These are phyloP conservation scores for Rotaria macrura DNA, from an alignment of 2,888 invertebrate species.

Conservation along the genomic window DNA sequence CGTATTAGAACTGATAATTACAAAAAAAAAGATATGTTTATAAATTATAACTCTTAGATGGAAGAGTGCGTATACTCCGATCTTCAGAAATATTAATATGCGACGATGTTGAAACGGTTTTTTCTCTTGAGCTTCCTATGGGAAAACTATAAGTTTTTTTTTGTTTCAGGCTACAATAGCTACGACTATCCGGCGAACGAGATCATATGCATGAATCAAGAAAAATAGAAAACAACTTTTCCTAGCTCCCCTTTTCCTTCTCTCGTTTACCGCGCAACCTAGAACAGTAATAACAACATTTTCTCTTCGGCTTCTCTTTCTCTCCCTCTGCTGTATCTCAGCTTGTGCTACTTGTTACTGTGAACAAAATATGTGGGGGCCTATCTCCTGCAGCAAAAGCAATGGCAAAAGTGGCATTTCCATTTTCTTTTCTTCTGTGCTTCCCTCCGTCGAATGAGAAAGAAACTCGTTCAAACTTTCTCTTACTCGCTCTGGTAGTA, in stretches of 20 bases:
- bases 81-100: background rate
- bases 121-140: background rate
- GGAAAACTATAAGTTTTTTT: background rate
- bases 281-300: background rate
- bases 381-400: background rate
- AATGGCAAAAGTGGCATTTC: background rate
- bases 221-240: background rate
- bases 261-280: background rate
- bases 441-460: background rate
- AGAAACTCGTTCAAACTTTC: background rate
- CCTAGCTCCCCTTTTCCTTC: background rate
- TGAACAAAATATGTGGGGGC: background rate
- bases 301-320: background rate
- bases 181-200: background rate
- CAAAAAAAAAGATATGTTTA: background rate
- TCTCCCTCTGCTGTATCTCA: background rate
- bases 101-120: background rate
- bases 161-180: background rate
- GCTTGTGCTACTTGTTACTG: background rate
- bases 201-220: background rate
- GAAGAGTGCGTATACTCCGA: background rate
- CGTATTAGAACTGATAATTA: background rate
- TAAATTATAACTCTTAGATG: background rate
- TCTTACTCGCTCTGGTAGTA: background rate
- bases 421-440: background rate